Percentiles rank a stretch among this genome's conserved stretches.
Evolutionary conservation across 1,140 invertebrate species (phyloP).

Genomic region (Leptonema lineaticorne): DNA sequence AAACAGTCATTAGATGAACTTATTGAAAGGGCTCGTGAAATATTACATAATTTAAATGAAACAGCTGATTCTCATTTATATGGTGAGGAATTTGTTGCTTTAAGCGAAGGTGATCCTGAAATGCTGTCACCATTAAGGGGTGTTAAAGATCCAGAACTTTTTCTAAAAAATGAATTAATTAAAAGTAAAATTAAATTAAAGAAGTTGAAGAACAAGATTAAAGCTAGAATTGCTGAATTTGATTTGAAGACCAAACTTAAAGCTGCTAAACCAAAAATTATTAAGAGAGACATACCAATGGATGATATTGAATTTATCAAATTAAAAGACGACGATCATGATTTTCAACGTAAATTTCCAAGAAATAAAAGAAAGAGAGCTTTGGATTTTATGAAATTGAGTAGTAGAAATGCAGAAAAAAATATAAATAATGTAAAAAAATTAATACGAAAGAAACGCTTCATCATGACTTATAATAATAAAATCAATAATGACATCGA

Average conservation of each 20-base stretch:
- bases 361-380: too few species aligned
- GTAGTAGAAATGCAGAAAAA: too few species aligned
- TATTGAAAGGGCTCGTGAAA: conserved; percentile 24
- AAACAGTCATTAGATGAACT: conserved; percentile 17
- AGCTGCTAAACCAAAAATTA: neutral
- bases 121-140: neutral
- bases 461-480: too few species aligned
- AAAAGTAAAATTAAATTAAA: conserved; percentile 33
- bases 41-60: conserved; percentile 25
- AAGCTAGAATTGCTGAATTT: conserved; percentile 30
- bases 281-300: conserved; percentile 4
- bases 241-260: conserved; percentile 25
- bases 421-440: too few species aligned
- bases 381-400: too few species aligned
- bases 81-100: neutral
- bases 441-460: too few species aligned
- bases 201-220: conserved; percentile 29
- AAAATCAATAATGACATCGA: too few species aligned
- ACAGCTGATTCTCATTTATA: neutral
- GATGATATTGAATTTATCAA: neutral
- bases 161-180: conserved; percentile 18
- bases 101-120: neutral
- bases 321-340: neutral
- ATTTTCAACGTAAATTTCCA: too few species aligned
- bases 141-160: conserved; percentile 9